These are phyloP conservation scores for Pipra filicauda DNA, from an alignment of 2,113 vertebrate genomes.

Conservation along the genomic window DNA sequence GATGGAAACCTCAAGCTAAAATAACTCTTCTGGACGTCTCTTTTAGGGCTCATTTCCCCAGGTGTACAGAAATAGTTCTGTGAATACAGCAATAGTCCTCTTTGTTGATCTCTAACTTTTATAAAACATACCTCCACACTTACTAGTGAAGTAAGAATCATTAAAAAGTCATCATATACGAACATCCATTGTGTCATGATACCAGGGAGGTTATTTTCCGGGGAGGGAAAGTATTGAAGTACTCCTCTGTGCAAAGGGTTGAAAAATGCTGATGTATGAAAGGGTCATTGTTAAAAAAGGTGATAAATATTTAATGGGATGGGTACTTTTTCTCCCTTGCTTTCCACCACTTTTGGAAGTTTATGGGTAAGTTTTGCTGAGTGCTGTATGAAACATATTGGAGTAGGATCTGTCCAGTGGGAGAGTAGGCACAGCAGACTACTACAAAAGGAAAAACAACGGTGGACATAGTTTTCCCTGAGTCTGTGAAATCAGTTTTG, in stretches of 20 bases:
- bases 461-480: not conserved
- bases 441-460: not conserved
- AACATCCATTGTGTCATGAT: not conserved
- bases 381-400: accelerated
- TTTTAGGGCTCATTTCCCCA: not conserved
- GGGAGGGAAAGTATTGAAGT: not conserved
- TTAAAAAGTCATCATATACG: not conserved
- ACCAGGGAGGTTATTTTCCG: not conserved
- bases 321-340: not conserved
- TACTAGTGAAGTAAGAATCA: not conserved
- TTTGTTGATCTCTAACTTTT: not conserved
- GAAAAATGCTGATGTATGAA: not conserved
- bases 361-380: not conserved
- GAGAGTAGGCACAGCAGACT: not conserved
- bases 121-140: not conserved
- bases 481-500: not conserved
- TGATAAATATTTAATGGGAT: not conserved
- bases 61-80: not conserved
- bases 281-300: not conserved
- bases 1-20: not conserved
- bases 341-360: not conserved
- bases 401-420: accelerated
- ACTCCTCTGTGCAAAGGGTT: not conserved
- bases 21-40: not conserved
- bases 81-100: not conserved